Base-by-base conservation (phyloP, 2,113 vertebrate species). In the Amphiprion ocellaris region DNA sequence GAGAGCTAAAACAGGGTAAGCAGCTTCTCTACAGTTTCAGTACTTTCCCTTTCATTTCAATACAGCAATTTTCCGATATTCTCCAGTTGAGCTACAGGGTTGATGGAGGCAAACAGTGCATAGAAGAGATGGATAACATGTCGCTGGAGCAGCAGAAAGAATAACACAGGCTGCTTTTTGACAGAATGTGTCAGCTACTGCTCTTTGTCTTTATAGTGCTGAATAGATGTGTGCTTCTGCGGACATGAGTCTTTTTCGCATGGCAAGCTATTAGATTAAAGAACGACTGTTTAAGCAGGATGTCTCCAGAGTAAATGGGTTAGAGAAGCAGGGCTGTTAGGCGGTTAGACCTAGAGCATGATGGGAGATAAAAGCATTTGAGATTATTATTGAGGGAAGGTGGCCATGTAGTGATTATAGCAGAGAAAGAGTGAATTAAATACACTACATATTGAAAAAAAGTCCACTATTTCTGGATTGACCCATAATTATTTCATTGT, bases 271-370 rank as follows among this genome's bases (percentile, higher is more conserved):
- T 64, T 24, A 16, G 21, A 79, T 83, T 83, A 77, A 59, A 68
- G 23, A 83, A 69, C 4, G 49, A 50, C 28, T 76, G 58, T 73
- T 80, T 64, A 64, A 71, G 67, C 56, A 71, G 26, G 44, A 73
- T n/a, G 17, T 19, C 50, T 80, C 55, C 14, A 15, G 19, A 64
- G 61, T 12, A 74, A 55, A 30, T n/a, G 46, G 21, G 44, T 30
- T 26, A 19, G 26, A 66, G 64, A 52, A 33, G 59, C 41, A 30
- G 5, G 23, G 69, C 60, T 54, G 17, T 28, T 39, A 14, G 56
- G 44, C 56, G 37, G 37, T 67, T 16, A 49, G 53, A 47, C 55
- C 39, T 1, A 24, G 30, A 41, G 73, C 47, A 66, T 74, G 33
- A 76, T 72, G 50, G 71, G 61, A 49, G 56, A 49, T 70, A 26